Evolutionary conservation across 2,888 invertebrate genomes (phyloP), one percentile per base, ranked within the genome.

Genomic region (Amphipoea oculea): DNA sequence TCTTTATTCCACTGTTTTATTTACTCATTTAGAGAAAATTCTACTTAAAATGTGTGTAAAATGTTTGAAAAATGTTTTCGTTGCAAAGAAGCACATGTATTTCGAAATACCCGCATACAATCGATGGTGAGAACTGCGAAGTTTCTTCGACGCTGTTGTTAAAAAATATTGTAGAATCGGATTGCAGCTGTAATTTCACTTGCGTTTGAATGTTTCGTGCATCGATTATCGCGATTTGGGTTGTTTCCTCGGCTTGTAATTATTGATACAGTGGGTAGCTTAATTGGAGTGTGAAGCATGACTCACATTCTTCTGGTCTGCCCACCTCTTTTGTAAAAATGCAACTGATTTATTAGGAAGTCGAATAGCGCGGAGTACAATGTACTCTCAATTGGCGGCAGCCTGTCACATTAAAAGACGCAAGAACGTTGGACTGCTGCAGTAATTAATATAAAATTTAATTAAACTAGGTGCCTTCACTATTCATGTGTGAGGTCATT

Each of bases 201-300:
- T 93, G 92, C 91, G 90, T 93, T 94, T 91, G 86, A 88, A 89
- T 89, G 94, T 95, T 95, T 95, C 95, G 94, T 96, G 95, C 94
- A 92, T 94, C 92, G 91, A 92, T 95, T 94, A 93, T 87, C 87
- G 89, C 93, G 93, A 94, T 96, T 97, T 95, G 92, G 95, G 94
- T 94, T 93, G 93, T 94, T 95, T 94, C 93, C 89, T 94, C 94
- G 91, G 86, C 90, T 94, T 92, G 91, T 93, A 95, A 95, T 95
- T 94, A 94, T 95, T 95, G 94, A 94, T 95, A 94, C 92, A 94
- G 95, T 94, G 94, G 94, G 96, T 95, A 96, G 94, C 92, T 90
- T 95, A 96, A 96, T 95, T 96, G 92, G 97, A 96, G 96, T 97
- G 96, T 96, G 96, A 96, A 96, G 94, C 92, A 91, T 96, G 96